phyloP scores from a whole-genome alignment of 2,888 invertebrate genomes.

The Gryllus longicercus region DNA sequence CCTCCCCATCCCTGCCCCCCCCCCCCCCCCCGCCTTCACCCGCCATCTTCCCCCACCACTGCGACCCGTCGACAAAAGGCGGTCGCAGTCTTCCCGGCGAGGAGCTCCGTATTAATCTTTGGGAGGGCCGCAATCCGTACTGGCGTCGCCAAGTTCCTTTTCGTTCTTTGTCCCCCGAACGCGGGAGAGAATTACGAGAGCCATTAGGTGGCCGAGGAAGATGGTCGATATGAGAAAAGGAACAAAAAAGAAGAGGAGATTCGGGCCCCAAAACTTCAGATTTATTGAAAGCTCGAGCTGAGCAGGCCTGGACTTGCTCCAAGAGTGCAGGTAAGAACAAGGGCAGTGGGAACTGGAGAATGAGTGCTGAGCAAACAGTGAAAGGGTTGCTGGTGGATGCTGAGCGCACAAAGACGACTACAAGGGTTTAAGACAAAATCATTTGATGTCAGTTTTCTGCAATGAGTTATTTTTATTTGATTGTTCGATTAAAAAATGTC shows the following conservation, averaged over 20 bases:
- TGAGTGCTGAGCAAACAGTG: too few species aligned
- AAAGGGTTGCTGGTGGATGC: too few species aligned
- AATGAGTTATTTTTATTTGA: too few species aligned
- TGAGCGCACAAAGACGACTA: too few species aligned
- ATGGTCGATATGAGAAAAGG: not conserved
- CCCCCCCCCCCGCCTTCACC: not conserved
- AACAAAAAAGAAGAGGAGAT: constrained; percentile 12
- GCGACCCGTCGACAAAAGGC: not conserved
- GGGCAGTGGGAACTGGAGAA: not conserved
- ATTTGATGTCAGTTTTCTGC: too few species aligned
- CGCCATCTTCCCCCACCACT: not conserved
- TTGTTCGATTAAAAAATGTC: too few species aligned
- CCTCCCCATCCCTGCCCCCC: not conserved
- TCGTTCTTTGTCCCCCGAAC: not conserved
- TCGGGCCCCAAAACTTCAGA: not conserved
- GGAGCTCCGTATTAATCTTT: not conserved
- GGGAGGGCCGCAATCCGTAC: constrained; percentile 6
- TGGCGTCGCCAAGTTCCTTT: not conserved
- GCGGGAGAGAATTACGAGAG: not conserved
- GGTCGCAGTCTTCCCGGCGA: not conserved
- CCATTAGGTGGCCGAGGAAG: not conserved
- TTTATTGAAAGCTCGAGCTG: not conserved
- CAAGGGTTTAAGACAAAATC: too few species aligned
- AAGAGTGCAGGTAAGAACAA: not conserved
- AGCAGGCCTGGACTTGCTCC: constrained; percentile 5